Percentiles rank a stretch among this genome's conserved stretches.
Evolutionary conservation across 1,140 invertebrate species (phyloP).

Genomic region (Cherax quadricarinatus): DNA sequence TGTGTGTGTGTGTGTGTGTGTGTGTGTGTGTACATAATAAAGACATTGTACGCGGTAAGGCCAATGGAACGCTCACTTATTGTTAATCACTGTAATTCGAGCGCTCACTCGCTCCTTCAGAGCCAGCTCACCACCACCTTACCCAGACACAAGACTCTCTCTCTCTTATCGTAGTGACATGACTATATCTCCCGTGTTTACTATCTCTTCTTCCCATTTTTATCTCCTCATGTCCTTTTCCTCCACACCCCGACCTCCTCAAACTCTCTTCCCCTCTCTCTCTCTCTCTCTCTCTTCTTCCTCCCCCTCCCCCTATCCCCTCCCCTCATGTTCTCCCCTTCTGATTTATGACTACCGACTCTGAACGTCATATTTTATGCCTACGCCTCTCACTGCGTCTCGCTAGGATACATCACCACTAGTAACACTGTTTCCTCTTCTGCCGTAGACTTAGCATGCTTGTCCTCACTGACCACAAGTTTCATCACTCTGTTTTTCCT

Average conservation of each 20-base stretch:
- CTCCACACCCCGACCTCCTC: no score
- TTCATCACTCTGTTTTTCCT: no score
- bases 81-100: slow-evolving; percentile 52
- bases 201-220: slow-evolving; percentile 4
- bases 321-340: slow-evolving; percentile 37
- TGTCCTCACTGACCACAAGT: no score
- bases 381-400: slow-evolving; percentile 12
- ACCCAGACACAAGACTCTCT: not conserved
- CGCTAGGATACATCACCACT: not conserved
- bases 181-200: not conserved
- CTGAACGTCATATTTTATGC: slow-evolving; percentile 8
- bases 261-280: no score
- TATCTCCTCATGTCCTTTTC: slow-evolving; percentile 33
- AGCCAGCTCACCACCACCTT: not conserved
- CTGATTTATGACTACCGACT: slow-evolving; percentile 36
- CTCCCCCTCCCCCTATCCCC: no score
- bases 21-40: slow-evolving; percentile 11
- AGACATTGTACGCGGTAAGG: slow-evolving; percentile 43
- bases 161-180: slow-evolving; percentile 18
- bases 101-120: slow-evolving; percentile 23
- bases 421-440: no score
- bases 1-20: not conserved
- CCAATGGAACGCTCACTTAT: slow-evolving; percentile 49
- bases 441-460: no score
- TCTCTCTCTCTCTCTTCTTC: no score